A percentile compares a stretch with the other conserved stretches of the same genome.
These are phyloP conservation scores for Champsocephalus gunnari DNA, from an alignment of 2,797 vertebrate genomes.

Conservation along the genomic window DNA sequence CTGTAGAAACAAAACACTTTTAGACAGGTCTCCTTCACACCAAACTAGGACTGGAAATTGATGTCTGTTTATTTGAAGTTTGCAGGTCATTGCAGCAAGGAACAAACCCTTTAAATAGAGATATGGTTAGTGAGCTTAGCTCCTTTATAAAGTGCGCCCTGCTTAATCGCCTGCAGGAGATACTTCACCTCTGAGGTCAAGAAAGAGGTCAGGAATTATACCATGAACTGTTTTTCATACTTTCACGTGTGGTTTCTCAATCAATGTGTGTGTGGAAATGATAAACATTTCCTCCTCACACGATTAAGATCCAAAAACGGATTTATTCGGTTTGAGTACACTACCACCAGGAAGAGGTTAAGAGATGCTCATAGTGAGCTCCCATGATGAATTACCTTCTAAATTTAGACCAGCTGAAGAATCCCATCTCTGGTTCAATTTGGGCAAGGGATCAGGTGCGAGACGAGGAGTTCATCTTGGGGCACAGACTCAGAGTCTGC, in stretches of 20 bases:
- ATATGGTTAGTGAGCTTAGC: constrained; percentile 54
- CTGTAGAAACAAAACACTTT: constrained; percentile 51
- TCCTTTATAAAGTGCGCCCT: constrained; percentile 45
- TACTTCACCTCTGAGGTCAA: constrained; percentile 13
- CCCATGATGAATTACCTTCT: constrained; percentile 68
- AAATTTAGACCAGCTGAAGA: constrained; percentile 73
- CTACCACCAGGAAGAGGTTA: constrained; percentile 33
- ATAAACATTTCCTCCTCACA: not conserved
- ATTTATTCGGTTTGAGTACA: constrained; percentile 29
- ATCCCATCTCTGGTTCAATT: constrained; percentile 68
- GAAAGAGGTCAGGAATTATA: not conserved
- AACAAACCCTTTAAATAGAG: constrained; percentile 72
- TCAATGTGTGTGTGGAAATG: not conserved
- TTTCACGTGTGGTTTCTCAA: not conserved
- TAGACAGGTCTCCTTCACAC: constrained; percentile 61
- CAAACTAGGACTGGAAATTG: constrained; percentile 83
- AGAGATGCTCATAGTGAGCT: constrained; percentile 47
- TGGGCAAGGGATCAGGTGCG: constrained; percentile 59
- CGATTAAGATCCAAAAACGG: constrained; percentile 24
- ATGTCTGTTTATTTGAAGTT: constrained; percentile 77
- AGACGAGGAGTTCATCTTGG: constrained; percentile 52
- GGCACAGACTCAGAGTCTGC: constrained; percentile 47
- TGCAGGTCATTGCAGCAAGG: constrained; percentile 66
- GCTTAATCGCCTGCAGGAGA: constrained; percentile 54
- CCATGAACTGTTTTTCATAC: not conserved